Evolutionary conservation across 1,140 invertebrate genomes (phyloP), one percentile per base, ranked within the genome.

Genomic region (Hycleus phaleratus): DNA sequence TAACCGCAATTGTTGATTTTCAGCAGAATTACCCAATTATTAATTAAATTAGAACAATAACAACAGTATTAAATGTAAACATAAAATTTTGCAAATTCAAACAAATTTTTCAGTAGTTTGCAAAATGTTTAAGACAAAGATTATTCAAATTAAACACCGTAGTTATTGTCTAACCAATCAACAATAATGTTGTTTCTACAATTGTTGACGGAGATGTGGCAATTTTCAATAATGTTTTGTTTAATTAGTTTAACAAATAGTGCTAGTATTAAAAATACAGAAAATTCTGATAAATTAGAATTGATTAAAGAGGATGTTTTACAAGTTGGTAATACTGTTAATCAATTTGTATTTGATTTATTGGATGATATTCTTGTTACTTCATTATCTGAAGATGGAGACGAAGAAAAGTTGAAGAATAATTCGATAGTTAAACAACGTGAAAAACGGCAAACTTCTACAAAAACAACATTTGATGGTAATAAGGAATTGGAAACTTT

Each of bases 291-390:
- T 26, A 8, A 26, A 32, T 38, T 52, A 2, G 58, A 59, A 42
- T 42, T 47, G 24, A 26, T 58, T 10, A 62, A 58, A 49, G 45
- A 52, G 1, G 47, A 58, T 38, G 43, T 62, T 10, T 46, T 47
- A 9, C 40, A 50, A 55, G 55, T 62, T 7, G 60, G 56, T 7
- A 49, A 26, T 12, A 52, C 46, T 39, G 24, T 62, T 6, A 56
- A 62, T 50, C 50, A 56, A 10, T 58, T 62, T 25, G 49, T 58
- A 26, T 62, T 53, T 26, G 60, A 62, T 18, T 26, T 62, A n/a
- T 26, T 57, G 1, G 49, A 53, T 32, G 51, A 58, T 11, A 39
- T 62, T 8, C 26, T 58, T 2, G 48, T 58, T 32, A 3, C 32
- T 5, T 5, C 32, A 32, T 5, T 7, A 7, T 32, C 32, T 32